These are phyloP conservation scores for Aproaerema taeniolella DNA, from an alignment of 2,888 invertebrate genomes.

Conservation along the genomic window DNA sequence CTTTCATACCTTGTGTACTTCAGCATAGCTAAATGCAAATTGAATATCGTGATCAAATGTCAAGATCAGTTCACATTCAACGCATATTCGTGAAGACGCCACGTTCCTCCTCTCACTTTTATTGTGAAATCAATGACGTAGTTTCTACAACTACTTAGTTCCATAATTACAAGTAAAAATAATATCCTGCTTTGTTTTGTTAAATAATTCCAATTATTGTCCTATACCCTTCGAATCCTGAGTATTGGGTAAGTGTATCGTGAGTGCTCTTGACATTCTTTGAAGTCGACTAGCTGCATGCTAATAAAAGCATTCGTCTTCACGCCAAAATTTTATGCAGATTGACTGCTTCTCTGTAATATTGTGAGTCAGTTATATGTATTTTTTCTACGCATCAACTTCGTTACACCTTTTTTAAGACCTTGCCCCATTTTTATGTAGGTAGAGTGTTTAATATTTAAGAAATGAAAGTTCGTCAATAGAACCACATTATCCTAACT, in stretches of 20 bases:
- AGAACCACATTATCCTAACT: too few relatives aligned
- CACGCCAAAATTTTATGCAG: not conserved
- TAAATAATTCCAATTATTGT: constrained; percentile 3
- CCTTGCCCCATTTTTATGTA: too few relatives aligned
- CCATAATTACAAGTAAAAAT: constrained; percentile 1
- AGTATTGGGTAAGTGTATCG: constrained; percentile 4
- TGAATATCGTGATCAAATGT: constrained; percentile 51
- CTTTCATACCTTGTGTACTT: too few relatives aligned
- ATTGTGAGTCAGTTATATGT: not conserved
- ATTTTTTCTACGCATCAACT: too few relatives aligned
- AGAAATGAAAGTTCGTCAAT: too few relatives aligned
- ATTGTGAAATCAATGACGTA: constrained; percentile 39
- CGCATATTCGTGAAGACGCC: constrained; percentile 33
- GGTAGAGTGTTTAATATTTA: too few relatives aligned
- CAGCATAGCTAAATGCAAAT: constrained; percentile 24
- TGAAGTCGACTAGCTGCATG: constrained; percentile 1
- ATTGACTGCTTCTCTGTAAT: not conserved
- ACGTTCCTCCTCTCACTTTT: constrained; percentile 50
- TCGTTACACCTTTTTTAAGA: too few relatives aligned
- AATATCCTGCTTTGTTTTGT: not conserved
- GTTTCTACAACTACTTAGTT: constrained; percentile 8
- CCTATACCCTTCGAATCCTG: not conserved
- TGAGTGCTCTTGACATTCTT: constrained; percentile 10
- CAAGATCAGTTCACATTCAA: constrained; percentile 50
- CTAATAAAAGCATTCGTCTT: not conserved